Evolutionary conservation across 92 coral and sea anemone genomes (phyloP), one percentile per base, ranked within the genome.

Genomic region (Epizoanthus rinbou): DNA sequence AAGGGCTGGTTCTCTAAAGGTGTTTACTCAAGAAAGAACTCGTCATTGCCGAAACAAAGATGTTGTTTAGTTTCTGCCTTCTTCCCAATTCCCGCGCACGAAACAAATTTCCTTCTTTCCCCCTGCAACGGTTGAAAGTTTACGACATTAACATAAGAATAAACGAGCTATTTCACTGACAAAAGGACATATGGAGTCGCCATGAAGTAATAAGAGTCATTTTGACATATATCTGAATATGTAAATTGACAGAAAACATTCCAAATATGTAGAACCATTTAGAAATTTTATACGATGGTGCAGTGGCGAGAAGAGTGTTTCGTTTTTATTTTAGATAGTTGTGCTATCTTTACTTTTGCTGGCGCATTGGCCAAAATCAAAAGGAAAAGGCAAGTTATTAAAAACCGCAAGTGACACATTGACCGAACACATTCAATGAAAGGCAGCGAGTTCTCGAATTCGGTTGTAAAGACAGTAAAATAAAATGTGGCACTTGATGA

Each of bases 161-260:
- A 58, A 79, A 81, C 17, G 88, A 85, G 79, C 68, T 83, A 64
- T 76, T 87, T 84, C 83, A 58, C 75, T 84, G 88, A 88, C 85
- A 85, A 88, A 89, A 80, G 84, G 87, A 74, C 91, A 93, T 93
- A 94, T 91, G 98, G 92, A 93, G 78, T 33, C 88, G 80, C 93
- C 98, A 87, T 87, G 88, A 85, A 89, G 90, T 79, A 87, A 84
- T 74, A 80, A 80, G 91, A 91, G 83, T 88, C 79, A 83, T 80
- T 86, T 85, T 85, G 91, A 87, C 88, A 81, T 89, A 84, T 62
- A 79, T 63, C 84, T 89, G 85, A 86, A 87, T 93, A 93, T 91
- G 98, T 87, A 91, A 93, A 93, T 93, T 87, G 94, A 79, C 80
- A 23, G 67, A 63, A 93, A 91, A 87, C 98, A 93, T 93, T 80